Conservation (phyloP, 2,113 vertebrate species). For the Sceloporus tristichus region DNA sequence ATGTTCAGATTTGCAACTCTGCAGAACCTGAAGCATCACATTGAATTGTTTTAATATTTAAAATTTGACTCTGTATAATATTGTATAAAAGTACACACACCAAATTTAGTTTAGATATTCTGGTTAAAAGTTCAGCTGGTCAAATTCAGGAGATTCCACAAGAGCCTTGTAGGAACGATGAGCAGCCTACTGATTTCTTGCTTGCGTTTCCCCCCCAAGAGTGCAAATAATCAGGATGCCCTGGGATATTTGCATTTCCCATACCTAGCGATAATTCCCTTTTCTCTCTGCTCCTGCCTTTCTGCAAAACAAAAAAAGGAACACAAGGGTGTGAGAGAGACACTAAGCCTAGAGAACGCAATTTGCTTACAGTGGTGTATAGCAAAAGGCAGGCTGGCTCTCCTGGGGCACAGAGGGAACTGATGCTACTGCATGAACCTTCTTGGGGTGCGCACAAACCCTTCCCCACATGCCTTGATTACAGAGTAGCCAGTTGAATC, state of each 20-base stretch:
- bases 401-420: not conserved
- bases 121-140: not conserved
- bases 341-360: not conserved
- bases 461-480: conserved; percentile 53
- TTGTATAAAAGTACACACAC: not conserved
- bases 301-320: not conserved
- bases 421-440: not conserved
- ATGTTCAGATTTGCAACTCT: too few relatives aligned
- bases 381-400: not conserved
- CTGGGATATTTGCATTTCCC: not conserved
- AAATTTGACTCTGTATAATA: not conserved
- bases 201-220: not conserved
- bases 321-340: not conserved
- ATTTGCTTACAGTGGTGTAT: not conserved
- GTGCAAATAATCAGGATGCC: not conserved
- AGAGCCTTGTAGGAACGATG: not conserved
- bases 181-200: not conserved
- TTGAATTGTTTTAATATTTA: too few relatives aligned
- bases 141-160: too few relatives aligned
- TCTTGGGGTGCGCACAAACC: not conserved
- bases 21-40: too few relatives aligned
- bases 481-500: conserved; percentile 75
- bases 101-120: not conserved
- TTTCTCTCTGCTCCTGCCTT: not conserved
- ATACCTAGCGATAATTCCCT: too few relatives aligned